These are phyloP conservation scores for Notarius lentiginosus DNA, from an alignment of 2,113 vertebrate species.

Conservation along the genomic window DNA sequence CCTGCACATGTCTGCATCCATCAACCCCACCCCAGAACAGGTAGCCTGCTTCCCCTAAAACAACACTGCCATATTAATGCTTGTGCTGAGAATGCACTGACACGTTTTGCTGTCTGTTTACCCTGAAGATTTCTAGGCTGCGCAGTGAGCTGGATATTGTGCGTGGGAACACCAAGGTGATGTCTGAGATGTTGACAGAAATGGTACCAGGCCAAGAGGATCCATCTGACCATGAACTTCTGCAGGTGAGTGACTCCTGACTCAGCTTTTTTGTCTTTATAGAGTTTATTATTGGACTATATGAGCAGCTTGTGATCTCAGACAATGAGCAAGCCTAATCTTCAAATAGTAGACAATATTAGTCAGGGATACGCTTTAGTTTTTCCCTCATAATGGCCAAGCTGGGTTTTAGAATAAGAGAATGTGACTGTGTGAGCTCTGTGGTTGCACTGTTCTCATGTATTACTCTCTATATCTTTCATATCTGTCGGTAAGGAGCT, in stretches of 20 bases:
- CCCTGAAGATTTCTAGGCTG: conserved; percentile 84
- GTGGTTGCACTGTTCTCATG: not conserved
- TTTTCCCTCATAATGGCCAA: not conserved
- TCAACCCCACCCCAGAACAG: conserved; percentile 93
- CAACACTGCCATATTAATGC: not conserved
- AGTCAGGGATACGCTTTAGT: not conserved
- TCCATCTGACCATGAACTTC: conserved; percentile 90
- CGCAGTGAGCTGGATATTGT: conserved; percentile 94
- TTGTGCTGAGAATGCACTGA: conserved; percentile 5
- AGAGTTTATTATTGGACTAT: not conserved
- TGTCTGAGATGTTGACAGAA: conserved; percentile 99
- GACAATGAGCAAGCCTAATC: not conserved
- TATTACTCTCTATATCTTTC: not conserved
- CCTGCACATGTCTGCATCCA: conserved; percentile 79
- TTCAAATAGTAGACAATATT: not conserved
- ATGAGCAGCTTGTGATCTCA: not conserved
- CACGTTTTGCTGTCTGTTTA: not conserved
- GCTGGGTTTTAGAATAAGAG: not conserved
- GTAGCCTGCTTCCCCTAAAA: conserved; percentile 63
- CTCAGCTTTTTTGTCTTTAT: conserved; percentile 9
- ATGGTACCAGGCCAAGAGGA: conserved; percentile 97
- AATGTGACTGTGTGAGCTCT: not conserved
- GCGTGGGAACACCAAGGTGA: conserved; percentile 96
- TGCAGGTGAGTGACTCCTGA: conserved; percentile 79
- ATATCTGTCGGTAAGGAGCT: conserved; percentile 78